Percentiles rank a stretch among this genome's conserved stretches.
These are phyloP conservation scores for Heliconius melpomene DNA, from an alignment of 1,140 invertebrate species.

Conservation along the genomic window DNA sequence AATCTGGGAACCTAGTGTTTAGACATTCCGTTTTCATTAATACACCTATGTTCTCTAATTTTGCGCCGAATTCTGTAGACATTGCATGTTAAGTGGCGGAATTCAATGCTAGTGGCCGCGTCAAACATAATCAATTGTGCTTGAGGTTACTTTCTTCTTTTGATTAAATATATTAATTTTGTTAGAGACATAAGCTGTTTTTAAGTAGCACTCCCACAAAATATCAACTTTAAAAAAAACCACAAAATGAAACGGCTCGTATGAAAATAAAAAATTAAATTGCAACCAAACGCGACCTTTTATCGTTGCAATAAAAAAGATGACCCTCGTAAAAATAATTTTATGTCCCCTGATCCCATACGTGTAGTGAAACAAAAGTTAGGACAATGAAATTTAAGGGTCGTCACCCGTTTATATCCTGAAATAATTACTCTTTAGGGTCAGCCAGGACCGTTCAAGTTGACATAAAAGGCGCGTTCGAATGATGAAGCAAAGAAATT, in stretches of 20 bases:
- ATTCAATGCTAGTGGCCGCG: too few relatives aligned
- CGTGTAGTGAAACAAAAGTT: slow-evolving; percentile 43
- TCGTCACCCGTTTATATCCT: slow-evolving; percentile 32
- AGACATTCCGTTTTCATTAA: too few relatives aligned
- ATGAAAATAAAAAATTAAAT: slow-evolving; percentile 41
- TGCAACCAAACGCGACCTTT: slow-evolving; percentile 43
- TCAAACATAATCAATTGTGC: too few relatives aligned
- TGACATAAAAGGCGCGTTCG: neutral
- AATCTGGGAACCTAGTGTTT: too few relatives aligned
- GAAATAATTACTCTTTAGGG: slow-evolving; percentile 27
- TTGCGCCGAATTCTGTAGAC: too few relatives aligned
- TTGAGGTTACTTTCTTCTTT: too few relatives aligned
- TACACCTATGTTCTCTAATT: too few relatives aligned
- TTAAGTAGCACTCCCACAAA: neutral
- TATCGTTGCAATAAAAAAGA: slow-evolving; percentile 42
- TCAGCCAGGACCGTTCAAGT: neutral
- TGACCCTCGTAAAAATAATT: slow-evolving; percentile 44
- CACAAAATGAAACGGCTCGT: neutral
- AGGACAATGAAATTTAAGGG: slow-evolving; percentile 33
- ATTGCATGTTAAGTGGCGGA: too few relatives aligned
- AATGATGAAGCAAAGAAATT: neutral
- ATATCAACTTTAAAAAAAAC: slow-evolving; percentile 2
- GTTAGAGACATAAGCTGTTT: neutral
- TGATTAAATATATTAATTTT: too few relatives aligned
- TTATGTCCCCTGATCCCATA: slow-evolving; percentile 35